Percentiles rank a stretch among this genome's conserved stretches.
Conservation (phyloP, 1,140 invertebrate genomes). For the Calephelis nemesis region DNA sequence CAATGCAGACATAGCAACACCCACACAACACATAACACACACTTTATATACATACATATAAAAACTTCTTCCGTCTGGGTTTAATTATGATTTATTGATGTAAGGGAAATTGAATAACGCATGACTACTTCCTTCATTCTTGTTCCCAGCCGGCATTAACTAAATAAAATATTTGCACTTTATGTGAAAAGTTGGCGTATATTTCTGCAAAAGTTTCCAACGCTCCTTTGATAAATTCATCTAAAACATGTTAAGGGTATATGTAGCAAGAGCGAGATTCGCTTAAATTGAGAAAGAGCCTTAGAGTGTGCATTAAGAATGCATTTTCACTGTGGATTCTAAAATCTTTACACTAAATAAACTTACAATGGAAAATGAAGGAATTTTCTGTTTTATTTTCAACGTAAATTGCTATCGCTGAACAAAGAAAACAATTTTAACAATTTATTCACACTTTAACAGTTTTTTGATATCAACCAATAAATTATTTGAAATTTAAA, state of each 20-base stretch:
- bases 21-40: too few relatives aligned
- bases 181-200: constrained; percentile 3
- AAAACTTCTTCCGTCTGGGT: too few relatives aligned
- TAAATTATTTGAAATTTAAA: too few relatives aligned
- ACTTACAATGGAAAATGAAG: background rate
- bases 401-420: too few relatives aligned
- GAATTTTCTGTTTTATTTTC: too few relatives aligned
- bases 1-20: too few relatives aligned
- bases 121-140: background rate
- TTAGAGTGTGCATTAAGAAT: constrained; percentile 25
- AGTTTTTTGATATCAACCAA: too few relatives aligned
- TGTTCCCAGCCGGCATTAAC: background rate
- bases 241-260: constrained; percentile 19
- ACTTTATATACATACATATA: too few relatives aligned
- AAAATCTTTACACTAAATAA: constrained; percentile 17
- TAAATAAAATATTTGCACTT: constrained; percentile 5
- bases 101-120: background rate
- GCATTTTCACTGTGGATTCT: constrained; percentile 20
- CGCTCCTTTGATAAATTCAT: constrained; percentile 19
- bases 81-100: too few relatives aligned
- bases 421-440: too few relatives aligned
- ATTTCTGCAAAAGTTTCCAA: background rate
- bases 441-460: too few relatives aligned
- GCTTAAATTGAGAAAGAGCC: constrained; percentile 22
- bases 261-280: constrained; percentile 1